Base-by-base conservation (phyloP, 2,888 invertebrate species). In the Marasmarcha lunaedactyla region DNA sequence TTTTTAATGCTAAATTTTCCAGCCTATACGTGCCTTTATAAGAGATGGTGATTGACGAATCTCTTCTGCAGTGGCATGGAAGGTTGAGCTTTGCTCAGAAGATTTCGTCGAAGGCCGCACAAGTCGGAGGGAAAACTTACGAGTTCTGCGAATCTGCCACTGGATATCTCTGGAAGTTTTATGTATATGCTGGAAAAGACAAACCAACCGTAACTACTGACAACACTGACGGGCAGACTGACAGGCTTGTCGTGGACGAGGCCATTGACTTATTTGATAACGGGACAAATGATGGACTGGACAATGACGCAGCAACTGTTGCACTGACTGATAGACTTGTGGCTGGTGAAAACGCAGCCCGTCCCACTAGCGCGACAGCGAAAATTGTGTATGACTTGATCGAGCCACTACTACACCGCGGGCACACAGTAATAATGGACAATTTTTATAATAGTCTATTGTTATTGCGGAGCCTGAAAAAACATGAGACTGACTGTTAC, bases 21-120 rank as follows among this genome's bases (percentile, higher is more conserved):
- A 38, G 15, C 1, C 35, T 51, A 14, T 57, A 52, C 40, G 37
- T 36, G 10, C 50, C 50, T 12, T n/a, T 27, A 1, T 51, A 52
- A 41, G 44, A 54, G 14, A 52, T 54, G 36, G 47, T 35, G 15
- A 50, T 57, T 14, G 55, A 54, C 35, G 53, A 57, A 26, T 51
- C 48, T 1, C 53, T 53, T 1, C 37, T 56, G 5, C 47, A 52
- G 39, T 51, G 51, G 50, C 44, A 48, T 5, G 50, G 50, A 1
- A n/a, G 47, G 12, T 9, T 53, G 9, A 42, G 38, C 10, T 51
- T 54, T 9, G 43, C 47, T 13, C 51, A 53, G 33, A 49, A 47
- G 26, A 50, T 49, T 40, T 4, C 39, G 7, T 20, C 20, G 4
- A 20, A 20, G 20, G 20, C 20, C 4, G 20, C 20, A 20, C 20